Conservation (phyloP, 2,888 invertebrate genomes). For the Herminia tarsipennalis region DNA sequence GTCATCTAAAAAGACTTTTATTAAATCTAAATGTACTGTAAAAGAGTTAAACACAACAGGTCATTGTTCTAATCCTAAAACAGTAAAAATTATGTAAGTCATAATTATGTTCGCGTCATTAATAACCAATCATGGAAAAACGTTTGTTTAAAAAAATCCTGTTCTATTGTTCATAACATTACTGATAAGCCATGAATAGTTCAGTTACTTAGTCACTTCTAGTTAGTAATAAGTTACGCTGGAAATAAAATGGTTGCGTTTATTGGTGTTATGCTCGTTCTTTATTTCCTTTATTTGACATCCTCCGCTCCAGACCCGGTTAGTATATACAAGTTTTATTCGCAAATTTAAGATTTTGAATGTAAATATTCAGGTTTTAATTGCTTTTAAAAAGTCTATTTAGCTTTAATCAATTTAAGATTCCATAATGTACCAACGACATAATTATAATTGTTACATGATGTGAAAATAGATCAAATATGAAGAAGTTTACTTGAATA, state of each 20-base stretch:
- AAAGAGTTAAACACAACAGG: constrained; percentile 65
- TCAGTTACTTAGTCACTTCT: background rate
- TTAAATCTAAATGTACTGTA: constrained; percentile 65
- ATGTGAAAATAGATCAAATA: constrained; percentile 43
- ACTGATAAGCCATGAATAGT: constrained; percentile 34
- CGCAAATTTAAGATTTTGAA: too few species aligned
- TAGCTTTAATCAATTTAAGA: too few species aligned
- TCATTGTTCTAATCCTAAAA: constrained; percentile 68
- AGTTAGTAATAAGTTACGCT: background rate
- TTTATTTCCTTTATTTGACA: too few species aligned
- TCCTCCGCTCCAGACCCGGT: too few species aligned
- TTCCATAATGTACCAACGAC: too few species aligned
- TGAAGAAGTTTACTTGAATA: constrained; percentile 54
- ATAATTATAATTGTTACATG: background rate
- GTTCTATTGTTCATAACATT: constrained; percentile 24
- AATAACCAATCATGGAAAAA: constrained; percentile 49
- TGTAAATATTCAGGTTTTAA: too few species aligned
- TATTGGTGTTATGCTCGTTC: background rate
- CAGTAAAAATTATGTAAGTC: constrained; percentile 56
- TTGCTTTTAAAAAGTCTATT: too few species aligned
- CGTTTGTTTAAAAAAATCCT: constrained; percentile 44
- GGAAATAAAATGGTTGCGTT: too few species aligned
- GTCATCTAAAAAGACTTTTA: constrained; percentile 67
- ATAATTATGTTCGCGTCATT: constrained; percentile 50
- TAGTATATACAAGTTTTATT: too few species aligned